Conservation (phyloP, 2,113 vertebrate genomes). For the Ellobius talpinus region DNA sequence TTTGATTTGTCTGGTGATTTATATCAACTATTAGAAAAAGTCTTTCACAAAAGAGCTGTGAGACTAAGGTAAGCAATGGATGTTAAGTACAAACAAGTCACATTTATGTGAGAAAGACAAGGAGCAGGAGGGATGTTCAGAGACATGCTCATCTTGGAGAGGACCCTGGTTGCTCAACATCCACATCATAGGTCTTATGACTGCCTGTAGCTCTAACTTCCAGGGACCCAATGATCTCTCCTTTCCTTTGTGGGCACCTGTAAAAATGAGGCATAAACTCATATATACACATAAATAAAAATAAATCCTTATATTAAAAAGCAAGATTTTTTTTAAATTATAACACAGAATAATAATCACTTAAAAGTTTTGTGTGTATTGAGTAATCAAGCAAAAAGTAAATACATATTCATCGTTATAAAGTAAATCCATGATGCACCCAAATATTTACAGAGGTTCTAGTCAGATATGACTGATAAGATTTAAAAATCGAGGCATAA, state of each 20-base stretch:
- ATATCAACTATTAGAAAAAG: background rate
- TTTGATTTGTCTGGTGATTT: background rate
- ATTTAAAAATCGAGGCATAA: background rate
- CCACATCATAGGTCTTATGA: too few species aligned
- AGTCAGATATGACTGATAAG: background rate
- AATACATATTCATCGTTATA: background rate
- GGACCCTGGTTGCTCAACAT: too few species aligned
- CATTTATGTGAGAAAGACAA: background rate
- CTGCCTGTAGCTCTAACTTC: too few species aligned
- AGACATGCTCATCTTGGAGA: too few species aligned
- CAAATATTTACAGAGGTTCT: background rate
- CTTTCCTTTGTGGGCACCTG: background rate
- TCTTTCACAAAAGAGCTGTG: too few species aligned
- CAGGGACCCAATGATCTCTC: background rate
- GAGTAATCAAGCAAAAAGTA: background rate
- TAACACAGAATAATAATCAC: background rate
- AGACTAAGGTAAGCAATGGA: background rate
- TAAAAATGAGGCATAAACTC: background rate
- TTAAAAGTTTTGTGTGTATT: background rate
- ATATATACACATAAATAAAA: background rate
- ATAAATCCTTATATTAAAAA: background rate
- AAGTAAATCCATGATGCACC: background rate
- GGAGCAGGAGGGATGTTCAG: too few species aligned
- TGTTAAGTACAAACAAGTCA: background rate
- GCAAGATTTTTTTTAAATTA: background rate